Evolutionary conservation across 2,888 invertebrate species (phyloP), one percentile per base, ranked within the genome.

Genomic region (Microchrysa polita): DNA sequence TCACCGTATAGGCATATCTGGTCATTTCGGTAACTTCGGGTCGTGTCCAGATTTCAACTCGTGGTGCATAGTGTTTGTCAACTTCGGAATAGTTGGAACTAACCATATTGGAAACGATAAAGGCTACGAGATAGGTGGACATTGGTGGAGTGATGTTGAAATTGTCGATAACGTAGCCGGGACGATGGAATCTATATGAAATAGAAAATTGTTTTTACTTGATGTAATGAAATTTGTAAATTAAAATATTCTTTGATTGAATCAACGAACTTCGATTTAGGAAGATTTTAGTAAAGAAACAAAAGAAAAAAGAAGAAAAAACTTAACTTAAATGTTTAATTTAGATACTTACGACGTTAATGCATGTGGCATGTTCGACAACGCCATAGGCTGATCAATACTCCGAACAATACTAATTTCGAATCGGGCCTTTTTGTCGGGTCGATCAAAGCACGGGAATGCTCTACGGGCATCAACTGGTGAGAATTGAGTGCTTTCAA

Each of bases 381-480:
- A 76, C 0, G 86, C 83, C 80, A 83, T 83, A 0, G 83, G 82
- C 10, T 85, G 87, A 72, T 83, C 83, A 0, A 77, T 73, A 18
- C 88, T 87, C 77, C 90, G 87, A 5, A 87, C 86, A 67, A 95
- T 88, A 71, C 88, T 90, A 23, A 96, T 87, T 7, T 87, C 87
- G 77, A 94, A 95, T 42, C 85, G 88, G 0, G 95, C 92, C 81
- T 95, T 94, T 80, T 92, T 92, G 16, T 88, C 87, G 1, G 95
- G 95, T 78, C 95, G 94, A 80, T 96, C 96, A 80, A 94, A 93
- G 82, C 95, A 95, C 5, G 95, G 95, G 81, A 95, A 95, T 0
- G 93, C 94, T 79, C 90, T 87, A 53, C 94, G 88, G 0, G 94
- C 94, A 79, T 92, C 90, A 0, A 90, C 91, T 0, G 93, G 90